Conservation (phyloP, 2,113 vertebrate species). For the Mus musculus region DNA sequence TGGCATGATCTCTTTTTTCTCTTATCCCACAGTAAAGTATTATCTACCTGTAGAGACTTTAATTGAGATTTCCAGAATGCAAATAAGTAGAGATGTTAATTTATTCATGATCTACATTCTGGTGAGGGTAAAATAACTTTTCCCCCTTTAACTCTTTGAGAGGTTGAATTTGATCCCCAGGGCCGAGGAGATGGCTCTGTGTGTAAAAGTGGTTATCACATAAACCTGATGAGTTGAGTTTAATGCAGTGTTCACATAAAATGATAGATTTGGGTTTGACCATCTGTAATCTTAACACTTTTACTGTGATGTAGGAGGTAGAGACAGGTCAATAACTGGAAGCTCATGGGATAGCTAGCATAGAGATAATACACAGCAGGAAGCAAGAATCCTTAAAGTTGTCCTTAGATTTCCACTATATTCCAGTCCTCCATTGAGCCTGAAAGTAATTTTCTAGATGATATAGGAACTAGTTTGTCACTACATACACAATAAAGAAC, state of each 20-base stretch:
- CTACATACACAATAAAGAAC: too few relatives aligned
- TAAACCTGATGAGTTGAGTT: background rate
- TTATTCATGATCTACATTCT: background rate
- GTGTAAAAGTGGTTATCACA: background rate
- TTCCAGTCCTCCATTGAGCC: background rate
- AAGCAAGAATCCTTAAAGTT: background rate
- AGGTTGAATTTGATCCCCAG: background rate
- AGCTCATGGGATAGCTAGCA: background rate
- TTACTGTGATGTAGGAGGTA: background rate
- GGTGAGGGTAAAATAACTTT: background rate
- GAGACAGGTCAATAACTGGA: background rate
- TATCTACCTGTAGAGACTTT: conserved; percentile 73
- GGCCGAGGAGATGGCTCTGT: background rate
- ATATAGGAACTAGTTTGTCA: background rate
- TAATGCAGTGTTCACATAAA: background rate
- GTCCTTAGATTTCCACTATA: background rate
- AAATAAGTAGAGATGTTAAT: conserved; percentile 47
- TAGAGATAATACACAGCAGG: background rate
- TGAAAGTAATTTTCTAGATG: background rate
- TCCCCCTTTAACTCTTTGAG: fast-evolving
- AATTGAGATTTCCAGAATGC: conserved; percentile 67
- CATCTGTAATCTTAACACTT: background rate
- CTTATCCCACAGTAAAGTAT: conserved; percentile 68
- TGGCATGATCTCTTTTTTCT: conserved; percentile 75
- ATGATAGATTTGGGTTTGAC: background rate